A percentile compares a stretch with the other conserved stretches of the same genome.
Evolutionary conservation across 2,888 invertebrate genomes (phyloP).

Genomic region (Synanthedon myopaeformis): DNA sequence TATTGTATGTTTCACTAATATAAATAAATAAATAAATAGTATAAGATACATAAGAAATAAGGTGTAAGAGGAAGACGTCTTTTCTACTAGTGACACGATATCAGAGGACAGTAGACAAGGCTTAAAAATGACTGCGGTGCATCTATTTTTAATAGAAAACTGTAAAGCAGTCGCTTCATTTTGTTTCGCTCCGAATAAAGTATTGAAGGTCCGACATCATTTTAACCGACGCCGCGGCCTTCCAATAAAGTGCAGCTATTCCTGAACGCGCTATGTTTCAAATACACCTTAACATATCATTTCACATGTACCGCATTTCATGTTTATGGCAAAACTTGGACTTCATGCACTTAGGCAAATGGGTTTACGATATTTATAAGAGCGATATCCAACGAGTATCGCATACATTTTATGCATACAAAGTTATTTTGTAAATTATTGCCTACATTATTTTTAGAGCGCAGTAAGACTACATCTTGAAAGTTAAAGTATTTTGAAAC

Average conservation of each 20-base stretch:
- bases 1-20: no score
- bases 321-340: slow-evolving; percentile 67
- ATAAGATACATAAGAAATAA: no score
- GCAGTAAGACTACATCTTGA: slow-evolving; percentile 13
- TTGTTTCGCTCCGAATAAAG: no score
- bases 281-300: slow-evolving; percentile 58
- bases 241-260: not conserved
- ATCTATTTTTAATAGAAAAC: no score
- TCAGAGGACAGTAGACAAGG: no score
- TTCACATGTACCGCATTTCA: slow-evolving; percentile 60
- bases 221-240: not conserved
- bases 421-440: slow-evolving; percentile 48
- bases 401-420: slow-evolving; percentile 44
- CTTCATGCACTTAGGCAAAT: slow-evolving; percentile 68
- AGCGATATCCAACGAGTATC: slow-evolving; percentile 44
- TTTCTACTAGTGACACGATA: no score
- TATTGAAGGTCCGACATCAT: not conserved
- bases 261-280: slow-evolving; percentile 4
- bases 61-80: no score
- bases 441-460: slow-evolving; percentile 20
- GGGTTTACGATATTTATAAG: slow-evolving; percentile 67
- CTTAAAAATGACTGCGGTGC: no score
- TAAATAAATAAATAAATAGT: no score
- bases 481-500: not conserved
- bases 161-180: no score